Base-by-base conservation (phyloP, 2,888 invertebrate species). In the Drosophila aldrichi region DNA sequence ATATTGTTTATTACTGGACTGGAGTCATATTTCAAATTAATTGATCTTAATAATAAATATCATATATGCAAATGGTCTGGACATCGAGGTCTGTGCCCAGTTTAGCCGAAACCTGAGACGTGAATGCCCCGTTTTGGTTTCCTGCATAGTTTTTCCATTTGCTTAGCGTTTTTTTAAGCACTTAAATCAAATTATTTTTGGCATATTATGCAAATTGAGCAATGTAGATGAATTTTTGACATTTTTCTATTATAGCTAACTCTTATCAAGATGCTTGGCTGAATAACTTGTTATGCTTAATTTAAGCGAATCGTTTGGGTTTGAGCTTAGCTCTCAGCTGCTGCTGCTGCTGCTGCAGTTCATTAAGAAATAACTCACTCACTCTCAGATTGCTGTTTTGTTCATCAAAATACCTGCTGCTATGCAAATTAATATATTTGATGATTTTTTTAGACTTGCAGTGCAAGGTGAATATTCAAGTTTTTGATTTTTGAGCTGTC, bases 171-270 rank as follows among this genome's bases (percentile, higher is more conserved):
- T 5, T 38, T 36, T 29, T 7, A 25, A 6, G 25, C 6, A 25
- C 0, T 1, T 25, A 25, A 6, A 25, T 46, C 8, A 14, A 8
- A 8, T 25, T 48, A 43, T 41, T 57, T 48, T 79, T 8, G 51
- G 49, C 59, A 51, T 65, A 20, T 62, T 75, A 70, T 63, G 79
- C 70, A 62, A 79, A 77, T 78, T 14, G 1, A n/a, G 2, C 22
- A 56, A 2, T 52, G 29, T 22, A 56, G 9, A 51, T 36, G 36
- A 49, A 38, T 32, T 32, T 52, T 60, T 54, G 41, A 22, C 43
- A 56, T 36, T 43, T 49, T 54, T 34, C 14, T 12, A 6, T 9
- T 9, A 34, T 16, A n/a, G 36, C 8, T 38, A 4, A 12, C 41
- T 48, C 18, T 48, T 63, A 70, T 70, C 52, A 34, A 70, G 43